Conservation (phyloP, 2,888 invertebrate species). For the Tenthredo livida region DNA sequence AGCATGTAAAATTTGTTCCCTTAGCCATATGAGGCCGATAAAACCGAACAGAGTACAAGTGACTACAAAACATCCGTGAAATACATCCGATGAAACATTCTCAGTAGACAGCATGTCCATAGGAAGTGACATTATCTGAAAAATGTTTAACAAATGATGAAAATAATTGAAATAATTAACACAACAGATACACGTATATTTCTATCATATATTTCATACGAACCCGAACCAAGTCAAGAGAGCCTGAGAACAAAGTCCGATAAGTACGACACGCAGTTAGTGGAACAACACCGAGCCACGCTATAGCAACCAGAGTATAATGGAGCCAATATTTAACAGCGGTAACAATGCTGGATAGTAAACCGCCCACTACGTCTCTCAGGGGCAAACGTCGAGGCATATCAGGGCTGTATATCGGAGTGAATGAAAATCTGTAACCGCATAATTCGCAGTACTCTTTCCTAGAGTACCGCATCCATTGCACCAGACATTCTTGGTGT, state of each 20-base stretch:
- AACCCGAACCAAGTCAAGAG: conserved; percentile 87
- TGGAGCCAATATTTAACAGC: conserved; percentile 98
- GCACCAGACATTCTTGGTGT: conserved; percentile 98
- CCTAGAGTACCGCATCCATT: conserved; percentile 99
- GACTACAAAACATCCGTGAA: conserved; percentile 98
- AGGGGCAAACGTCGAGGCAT: conserved; percentile 99
- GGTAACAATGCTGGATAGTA: conserved; percentile 92
- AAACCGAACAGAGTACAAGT: conserved; percentile 97
- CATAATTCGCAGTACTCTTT: conserved; percentile 99
- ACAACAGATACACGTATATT: background rate
- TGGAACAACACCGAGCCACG: conserved; percentile 98
- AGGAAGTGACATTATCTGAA: conserved; percentile 88
- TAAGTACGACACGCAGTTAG: conserved; percentile 98
- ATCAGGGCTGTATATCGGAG: conserved; percentile 99
- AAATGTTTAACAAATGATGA: conserved; percentile 61
- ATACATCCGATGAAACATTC: conserved; percentile 95
- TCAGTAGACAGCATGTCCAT: conserved; percentile 96
- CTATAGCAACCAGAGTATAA: conserved; percentile 97
- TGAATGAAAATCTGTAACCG: conserved; percentile 98
- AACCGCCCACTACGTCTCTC: conserved; percentile 93
- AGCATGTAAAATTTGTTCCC: conserved; percentile 98
- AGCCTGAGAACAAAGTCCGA: conserved; percentile 94
- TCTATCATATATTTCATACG: conserved; percentile 41
- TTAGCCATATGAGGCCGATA: conserved; percentile 97
- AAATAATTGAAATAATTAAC: background rate